Evolutionary conservation across 2,888 invertebrate species (phyloP).

Genomic region (Pimpla rufipes): DNA sequence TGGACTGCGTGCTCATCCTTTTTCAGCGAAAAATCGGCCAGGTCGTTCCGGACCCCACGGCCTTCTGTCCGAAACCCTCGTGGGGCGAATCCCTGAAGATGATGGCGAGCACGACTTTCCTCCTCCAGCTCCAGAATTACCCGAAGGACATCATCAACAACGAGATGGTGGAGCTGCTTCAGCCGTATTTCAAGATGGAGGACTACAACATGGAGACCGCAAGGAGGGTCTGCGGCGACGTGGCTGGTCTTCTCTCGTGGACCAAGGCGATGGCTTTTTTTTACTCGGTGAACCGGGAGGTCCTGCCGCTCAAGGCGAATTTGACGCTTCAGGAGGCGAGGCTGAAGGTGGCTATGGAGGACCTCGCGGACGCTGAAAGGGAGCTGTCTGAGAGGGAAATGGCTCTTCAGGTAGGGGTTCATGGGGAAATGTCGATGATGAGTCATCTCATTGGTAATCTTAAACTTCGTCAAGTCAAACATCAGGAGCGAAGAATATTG

Average conservation of each 20-base stretch:
- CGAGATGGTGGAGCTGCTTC: conserved; percentile 97
- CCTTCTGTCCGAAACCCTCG: conserved; percentile 96
- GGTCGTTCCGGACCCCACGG: conserved; percentile 92
- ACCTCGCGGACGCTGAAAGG: conserved; percentile 94
- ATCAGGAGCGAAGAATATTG: too few species aligned
- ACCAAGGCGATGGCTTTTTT: conserved; percentile 98
- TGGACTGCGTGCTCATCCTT: conserved; percentile 97
- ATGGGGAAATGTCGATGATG: too few species aligned
- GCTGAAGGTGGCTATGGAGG: conserved; percentile 95
- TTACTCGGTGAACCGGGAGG: conserved; percentile 98
- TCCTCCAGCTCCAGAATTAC: conserved; percentile 96
- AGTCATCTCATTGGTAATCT: too few species aligned
- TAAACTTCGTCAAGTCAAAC: too few species aligned
- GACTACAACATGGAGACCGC: conserved; percentile 99
- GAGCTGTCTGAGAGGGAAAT: conserved; percentile 96
- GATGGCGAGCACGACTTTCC: conserved; percentile 98
- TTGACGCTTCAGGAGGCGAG: conserved; percentile 96
- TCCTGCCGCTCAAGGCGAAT: conserved; percentile 96
- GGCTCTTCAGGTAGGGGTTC: conserved; percentile 88
- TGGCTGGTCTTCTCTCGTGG: conserved; percentile 97
- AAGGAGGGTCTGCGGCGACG: conserved; percentile 97
- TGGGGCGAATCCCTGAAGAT: conserved; percentile 99
- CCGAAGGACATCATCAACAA: conserved; percentile 98
- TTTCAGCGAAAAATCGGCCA: conserved; percentile 95
- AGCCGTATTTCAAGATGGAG: conserved; percentile 97